Base-by-base conservation (phyloP, 2,113 vertebrate species). In the Pelmatolapia mariae region DNA sequence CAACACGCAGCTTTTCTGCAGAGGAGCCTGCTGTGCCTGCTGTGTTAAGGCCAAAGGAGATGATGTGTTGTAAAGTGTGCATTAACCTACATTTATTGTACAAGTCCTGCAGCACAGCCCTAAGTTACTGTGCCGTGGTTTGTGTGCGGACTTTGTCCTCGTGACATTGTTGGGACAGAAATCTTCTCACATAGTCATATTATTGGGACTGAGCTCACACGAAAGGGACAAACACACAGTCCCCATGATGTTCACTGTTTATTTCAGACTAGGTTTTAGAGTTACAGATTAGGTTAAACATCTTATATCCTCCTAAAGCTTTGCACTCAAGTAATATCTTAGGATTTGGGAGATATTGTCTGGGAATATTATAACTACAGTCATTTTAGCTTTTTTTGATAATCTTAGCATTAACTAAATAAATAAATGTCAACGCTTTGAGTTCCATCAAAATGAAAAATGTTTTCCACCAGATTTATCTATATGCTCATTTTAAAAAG, bases 81-180 rank as follows among this genome's bases (percentile, higher is more conserved):
- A 96, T 96, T 97, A 96, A 94, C 93, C 95, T 92, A 96, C 83
- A 88, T 95, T 89, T 68, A 54, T 38, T 15, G 84, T 56, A 86
- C 50, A 54, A 71, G 83, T 92, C 84, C 90, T 59, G 85, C 81
- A 92, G 92, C 90, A 18, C 86, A 59, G 85, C 92, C 90, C 83
- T 84, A 40, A 90, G 87, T 89, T 81, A 61, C 54, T 19, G 18
- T 40, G 76, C 24, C 63, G 2, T 8, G 16, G 29, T 47, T 61
- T 33, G 81, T 61, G 81, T 61, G 81, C 9, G 6, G 31, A 26
- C 10, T 50, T 5, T 80, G 57, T 43, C 16, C 29, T 82, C 19
- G 2, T 82, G 82, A 82, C 86, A 83, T 73, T 88, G 61, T 79
- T 43, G 80, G n/a, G 83, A 89, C 63, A 47, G 16, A 61, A 76